Evolutionary conservation across 2,797 vertebrate species (phyloP), one percentile per base, ranked within the genome.

Genomic region (Melanotaenia parkinsoni): DNA sequence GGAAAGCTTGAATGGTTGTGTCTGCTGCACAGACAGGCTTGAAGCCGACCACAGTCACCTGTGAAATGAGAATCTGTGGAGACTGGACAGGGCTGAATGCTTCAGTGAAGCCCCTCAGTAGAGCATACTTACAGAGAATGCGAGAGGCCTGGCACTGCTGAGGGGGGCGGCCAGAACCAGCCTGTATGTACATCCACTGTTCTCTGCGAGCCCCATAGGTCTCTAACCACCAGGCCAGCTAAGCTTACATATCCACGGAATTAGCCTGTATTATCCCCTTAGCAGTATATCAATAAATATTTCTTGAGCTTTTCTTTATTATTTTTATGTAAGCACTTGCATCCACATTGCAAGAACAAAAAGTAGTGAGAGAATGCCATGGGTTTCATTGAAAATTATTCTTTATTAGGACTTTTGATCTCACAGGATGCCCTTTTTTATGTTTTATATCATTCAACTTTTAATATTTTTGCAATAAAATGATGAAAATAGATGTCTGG

Each of bases 11-110:
- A 88, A 89, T 81, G 90, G 85, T 88, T 83, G 74, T 87, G 90
- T 90, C 89, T 83, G 90, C 86, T 63, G 88, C 88, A 82, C 84
- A 87, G 92, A 89, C 92, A 80, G 86, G 88, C 90, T 90, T 77
- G 85, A 86, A 90, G 91, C 86, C 81, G 87, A 90, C 92, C 89
- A 94, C 92, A 93, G 91, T 92, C 92, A 93, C 93, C 93, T 94
- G 93, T 94, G 93, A 94, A 94, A 94, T 94, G 93, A 93, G 91
- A 94, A 94, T 92, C 84, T 90, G 88, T 92, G 91, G 87, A 87
- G 91, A 83, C 79, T 22, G 83, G 92, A 91, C 87, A 89, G 81
- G 91, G 84, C 86, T 94, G 91, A 93, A 90, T 63, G 92, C 90
- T 91, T 56, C 84, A 40, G 69, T 84, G 89, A 76, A 76, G 88